These are phyloP conservation scores for Eupeodes luniger DNA, from an alignment of 2,888 invertebrate genomes.

Conservation along the genomic window DNA sequence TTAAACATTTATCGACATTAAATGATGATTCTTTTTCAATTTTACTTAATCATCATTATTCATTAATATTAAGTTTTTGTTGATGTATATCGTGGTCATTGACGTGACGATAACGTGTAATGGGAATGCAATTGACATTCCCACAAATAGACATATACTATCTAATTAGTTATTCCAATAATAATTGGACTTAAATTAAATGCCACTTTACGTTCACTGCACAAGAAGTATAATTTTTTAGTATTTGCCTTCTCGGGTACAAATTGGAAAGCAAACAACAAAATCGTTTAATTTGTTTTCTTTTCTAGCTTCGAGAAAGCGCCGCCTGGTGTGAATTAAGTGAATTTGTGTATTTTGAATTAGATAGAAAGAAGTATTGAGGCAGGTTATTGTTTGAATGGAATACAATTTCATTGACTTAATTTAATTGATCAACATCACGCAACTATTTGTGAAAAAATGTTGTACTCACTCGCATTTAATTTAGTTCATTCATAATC, in stretches of 20 bases:
- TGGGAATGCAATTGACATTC: constrained; percentile 38
- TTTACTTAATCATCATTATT: neutral
- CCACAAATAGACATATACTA: constrained; percentile 27
- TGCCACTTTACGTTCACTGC: constrained; percentile 19
- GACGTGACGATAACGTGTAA: neutral
- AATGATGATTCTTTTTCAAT: constrained; percentile 12
- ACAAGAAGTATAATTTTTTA: neutral
- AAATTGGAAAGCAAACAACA: constrained; percentile 22
- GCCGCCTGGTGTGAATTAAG: too few species aligned
- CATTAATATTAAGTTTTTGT: neutral
- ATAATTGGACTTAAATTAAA: constrained; percentile 47
- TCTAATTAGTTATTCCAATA: constrained; percentile 62
- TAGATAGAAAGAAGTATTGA: constrained; percentile 2
- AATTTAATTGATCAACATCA: neutral
- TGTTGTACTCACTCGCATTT: neutral
- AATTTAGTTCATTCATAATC: neutral
- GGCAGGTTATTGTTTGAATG: constrained; percentile 15
- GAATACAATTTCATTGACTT: neutral
- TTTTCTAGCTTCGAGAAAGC: neutral
- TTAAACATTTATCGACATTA: constrained; percentile 21
- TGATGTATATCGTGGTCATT: too few species aligned
- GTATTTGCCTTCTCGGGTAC: neutral
- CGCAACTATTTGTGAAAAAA: neutral
- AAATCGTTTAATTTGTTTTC: neutral
- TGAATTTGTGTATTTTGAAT: neutral